These are phyloP conservation scores for Pristionchus fissidentatus DNA, from an alignment of 2,888 invertebrate genomes.

Conservation along the genomic window DNA sequence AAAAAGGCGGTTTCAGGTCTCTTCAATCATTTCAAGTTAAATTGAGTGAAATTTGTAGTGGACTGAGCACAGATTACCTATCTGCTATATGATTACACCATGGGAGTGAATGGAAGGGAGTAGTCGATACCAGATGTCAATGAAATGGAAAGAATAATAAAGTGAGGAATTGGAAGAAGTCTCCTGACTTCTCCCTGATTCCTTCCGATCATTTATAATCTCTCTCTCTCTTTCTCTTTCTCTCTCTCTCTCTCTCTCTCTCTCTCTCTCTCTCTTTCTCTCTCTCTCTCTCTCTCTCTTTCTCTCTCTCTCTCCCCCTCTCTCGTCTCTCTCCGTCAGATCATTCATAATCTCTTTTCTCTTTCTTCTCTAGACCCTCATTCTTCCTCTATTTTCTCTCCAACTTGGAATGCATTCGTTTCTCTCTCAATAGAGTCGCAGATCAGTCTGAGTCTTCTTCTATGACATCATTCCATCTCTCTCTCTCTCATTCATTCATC, in stretches of 20 bases:
- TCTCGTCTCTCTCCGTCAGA: not conserved
- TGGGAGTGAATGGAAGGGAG: no score
- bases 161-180: no score
- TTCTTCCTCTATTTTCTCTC: not conserved
- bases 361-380: not conserved
- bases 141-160: no score
- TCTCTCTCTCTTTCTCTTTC: not conserved
- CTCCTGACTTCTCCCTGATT: no score
- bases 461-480: not conserved
- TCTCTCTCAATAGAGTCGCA: not conserved
- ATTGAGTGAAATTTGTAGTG: no score
- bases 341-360: not conserved
- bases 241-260: not conserved
- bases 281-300: not conserved
- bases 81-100: no score
- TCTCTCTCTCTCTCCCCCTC: not conserved
- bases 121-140: no score
- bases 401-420: slow-evolving; percentile 21
- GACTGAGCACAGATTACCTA: no score
- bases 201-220: slow-evolving; percentile 4
- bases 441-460: not conserved
- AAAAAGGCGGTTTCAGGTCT: no score
- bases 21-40: no score
- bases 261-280: not conserved
- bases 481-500: not conserved